Conservation (phyloP, 2,888 invertebrate species). For the Pediacus dermestoides region DNA sequence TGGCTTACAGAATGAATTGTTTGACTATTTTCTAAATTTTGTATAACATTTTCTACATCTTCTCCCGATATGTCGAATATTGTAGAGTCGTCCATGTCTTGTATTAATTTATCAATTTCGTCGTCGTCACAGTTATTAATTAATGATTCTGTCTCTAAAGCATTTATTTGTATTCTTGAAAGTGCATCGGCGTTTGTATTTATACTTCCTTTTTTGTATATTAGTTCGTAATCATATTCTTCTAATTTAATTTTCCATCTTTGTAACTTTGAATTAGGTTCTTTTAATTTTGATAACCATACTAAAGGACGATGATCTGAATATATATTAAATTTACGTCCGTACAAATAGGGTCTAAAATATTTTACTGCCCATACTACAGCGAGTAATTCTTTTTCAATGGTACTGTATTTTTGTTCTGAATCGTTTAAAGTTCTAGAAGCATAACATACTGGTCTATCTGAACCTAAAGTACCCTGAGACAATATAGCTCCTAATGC, state of each 20-base stretch:
- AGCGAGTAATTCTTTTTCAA: slow-evolving; percentile 35
- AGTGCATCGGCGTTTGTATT: slow-evolving; percentile 5
- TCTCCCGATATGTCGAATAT: too few relatives aligned
- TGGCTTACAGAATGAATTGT: too few relatives aligned
- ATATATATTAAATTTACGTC: slow-evolving; percentile 31
- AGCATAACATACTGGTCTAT: slow-evolving; percentile 21
- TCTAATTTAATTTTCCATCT: slow-evolving; percentile 30
- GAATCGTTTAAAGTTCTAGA: slow-evolving; percentile 29
- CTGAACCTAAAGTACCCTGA: slow-evolving; percentile 30
- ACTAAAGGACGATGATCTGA: slow-evolving; percentile 23
- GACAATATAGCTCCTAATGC: slow-evolving; percentile 35
- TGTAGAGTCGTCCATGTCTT: too few relatives aligned
- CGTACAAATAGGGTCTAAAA: slow-evolving; percentile 38
- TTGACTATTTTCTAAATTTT: too few relatives aligned
- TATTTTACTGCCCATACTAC: slow-evolving; percentile 26
- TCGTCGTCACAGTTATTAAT: too few relatives aligned
- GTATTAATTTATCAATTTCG: too few relatives aligned
- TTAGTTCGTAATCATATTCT: slow-evolving; percentile 8
- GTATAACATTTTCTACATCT: too few relatives aligned
- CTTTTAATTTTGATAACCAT: neutral
- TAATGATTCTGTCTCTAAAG: neutral
- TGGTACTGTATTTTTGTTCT: slow-evolving; percentile 32
- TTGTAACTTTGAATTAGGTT: neutral
- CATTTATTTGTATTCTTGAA: neutral
- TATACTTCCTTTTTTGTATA: slow-evolving; percentile 4